These are phyloP conservation scores for Delichon dasypus DNA, from an alignment of 2,797 vertebrate genomes.

Conservation along the genomic window DNA sequence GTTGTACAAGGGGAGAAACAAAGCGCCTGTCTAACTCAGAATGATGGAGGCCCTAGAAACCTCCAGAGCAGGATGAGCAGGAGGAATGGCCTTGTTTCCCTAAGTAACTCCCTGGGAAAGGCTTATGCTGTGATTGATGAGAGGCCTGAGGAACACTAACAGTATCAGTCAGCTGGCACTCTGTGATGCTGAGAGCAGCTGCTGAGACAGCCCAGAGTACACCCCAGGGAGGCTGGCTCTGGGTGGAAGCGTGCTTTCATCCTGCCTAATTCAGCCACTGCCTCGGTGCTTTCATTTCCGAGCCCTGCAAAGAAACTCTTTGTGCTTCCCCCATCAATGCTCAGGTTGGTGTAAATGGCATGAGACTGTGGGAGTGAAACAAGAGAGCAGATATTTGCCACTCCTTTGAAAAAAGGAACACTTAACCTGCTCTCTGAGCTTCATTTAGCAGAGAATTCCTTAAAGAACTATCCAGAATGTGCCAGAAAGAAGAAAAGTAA, in stretches of 20 bases:
- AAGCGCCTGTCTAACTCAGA: background rate
- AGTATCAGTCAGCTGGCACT: background rate
- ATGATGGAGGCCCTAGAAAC: background rate
- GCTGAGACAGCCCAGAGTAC: background rate
- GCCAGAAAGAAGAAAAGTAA: background rate
- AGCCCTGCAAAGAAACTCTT: background rate
- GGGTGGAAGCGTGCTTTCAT: background rate
- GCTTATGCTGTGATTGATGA: slow-evolving; percentile 25
- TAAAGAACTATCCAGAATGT: slow-evolving; percentile 19
- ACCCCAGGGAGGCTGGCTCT: background rate
- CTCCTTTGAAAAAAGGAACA: background rate
- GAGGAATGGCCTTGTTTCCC: slow-evolving; percentile 23
- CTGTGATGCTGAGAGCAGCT: background rate
- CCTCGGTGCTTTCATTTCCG: background rate
- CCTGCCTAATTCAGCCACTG: background rate
- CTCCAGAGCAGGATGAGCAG: background rate
- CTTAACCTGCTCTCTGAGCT: background rate
- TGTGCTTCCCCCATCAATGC: background rate
- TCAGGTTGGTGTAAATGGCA: background rate
- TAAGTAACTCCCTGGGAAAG: background rate
- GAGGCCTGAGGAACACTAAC: background rate
- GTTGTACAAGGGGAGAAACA: background rate
- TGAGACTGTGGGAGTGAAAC: background rate
- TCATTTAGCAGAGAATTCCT: background rate
- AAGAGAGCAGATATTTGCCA: background rate